Evolutionary conservation across 2,888 invertebrate species (phyloP), one percentile per base, ranked within the genome.

Genomic region (Cryptophagus acutangulus): DNA sequence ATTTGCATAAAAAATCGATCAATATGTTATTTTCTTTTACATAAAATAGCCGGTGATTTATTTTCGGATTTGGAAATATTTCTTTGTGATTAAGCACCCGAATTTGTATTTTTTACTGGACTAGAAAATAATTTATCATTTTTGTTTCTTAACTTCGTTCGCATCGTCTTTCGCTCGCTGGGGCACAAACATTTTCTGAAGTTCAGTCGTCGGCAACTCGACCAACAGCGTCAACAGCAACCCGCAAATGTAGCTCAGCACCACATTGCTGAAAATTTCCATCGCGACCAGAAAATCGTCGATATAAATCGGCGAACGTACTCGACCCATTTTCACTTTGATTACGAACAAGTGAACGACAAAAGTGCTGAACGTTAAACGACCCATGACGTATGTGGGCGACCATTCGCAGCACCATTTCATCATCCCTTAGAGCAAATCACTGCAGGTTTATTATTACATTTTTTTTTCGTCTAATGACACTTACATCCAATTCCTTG

Each of bases 121-220:
- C n/a, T n/a, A n/a, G n/a, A n/a, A n/a, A n/a, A n/a, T n/a, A n/a
- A n/a, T n/a, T n/a, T n/a, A n/a, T n/a, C n/a, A n/a, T n/a, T n/a
- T n/a, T n/a, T n/a, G n/a, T n/a, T n/a, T n/a, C n/a, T n/a, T n/a
- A n/a, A n/a, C n/a, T n/a, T n/a, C n/a, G n/a, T n/a, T n/a, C n/a
- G n/a, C n/a, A n/a, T n/a, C n/a, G n/a, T n/a, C n/a, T n/a, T n/a
- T n/a, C n/a, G n/a, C n/a, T n/a, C n/a, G n/a, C n/a, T 20, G 24
- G 24, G 24, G 24, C 6, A 20, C 24, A 6, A 6, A 20, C 20
- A 58, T 16, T 43, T 63, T 63, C 41, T 63, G 62, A 24, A 65
- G 13, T n/a, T 62, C 61, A 13, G 57, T 55, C 4, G 59, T 44
- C 2, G 65, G 65, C 54, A 62, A 55, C 49, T 65, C 65, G 5